These are phyloP conservation scores for Pterophyllum scalare DNA, from an alignment of 2,113 vertebrate genomes.

Conservation along the genomic window DNA sequence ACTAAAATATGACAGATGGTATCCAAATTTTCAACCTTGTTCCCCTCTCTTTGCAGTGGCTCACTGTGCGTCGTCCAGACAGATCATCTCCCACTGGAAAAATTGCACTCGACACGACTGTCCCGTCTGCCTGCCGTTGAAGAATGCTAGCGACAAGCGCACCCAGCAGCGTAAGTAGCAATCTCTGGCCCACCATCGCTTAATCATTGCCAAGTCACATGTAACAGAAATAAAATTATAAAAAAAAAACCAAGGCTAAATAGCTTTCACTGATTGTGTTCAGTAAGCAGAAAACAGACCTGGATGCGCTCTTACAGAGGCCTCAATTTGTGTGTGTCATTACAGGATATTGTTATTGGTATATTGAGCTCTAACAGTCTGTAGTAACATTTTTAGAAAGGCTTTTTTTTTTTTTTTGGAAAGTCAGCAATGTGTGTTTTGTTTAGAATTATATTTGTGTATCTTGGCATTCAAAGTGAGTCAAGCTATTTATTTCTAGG, in stretches of 20 bases:
- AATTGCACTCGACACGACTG: constrained; percentile 84
- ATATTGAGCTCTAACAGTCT: neutral
- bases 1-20: neutral
- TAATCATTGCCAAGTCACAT: neutral
- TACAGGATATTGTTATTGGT: neutral
- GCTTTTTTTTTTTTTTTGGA: neutral
- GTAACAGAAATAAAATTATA: neutral
- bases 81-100: constrained; percentile 97
- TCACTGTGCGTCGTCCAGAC: constrained; percentile 98
- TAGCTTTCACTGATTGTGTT: neutral
- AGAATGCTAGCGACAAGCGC: constrained; percentile 83
- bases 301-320: neutral
- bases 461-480: neutral
- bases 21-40: neutral
- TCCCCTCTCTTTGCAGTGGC: constrained; percentile 84
- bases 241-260: neutral
- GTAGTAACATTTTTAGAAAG: neutral
- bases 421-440: neutral
- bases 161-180: constrained; percentile 80
- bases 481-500: constrained; percentile 6
- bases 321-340: neutral
- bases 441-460: neutral
- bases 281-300: neutral
- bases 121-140: constrained; percentile 82
- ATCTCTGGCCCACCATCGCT: neutral